Percentiles rank a stretch among this genome's conserved stretches.
Conservation (phyloP, 2,797 vertebrate genomes). For the Amniataba percoides region DNA sequence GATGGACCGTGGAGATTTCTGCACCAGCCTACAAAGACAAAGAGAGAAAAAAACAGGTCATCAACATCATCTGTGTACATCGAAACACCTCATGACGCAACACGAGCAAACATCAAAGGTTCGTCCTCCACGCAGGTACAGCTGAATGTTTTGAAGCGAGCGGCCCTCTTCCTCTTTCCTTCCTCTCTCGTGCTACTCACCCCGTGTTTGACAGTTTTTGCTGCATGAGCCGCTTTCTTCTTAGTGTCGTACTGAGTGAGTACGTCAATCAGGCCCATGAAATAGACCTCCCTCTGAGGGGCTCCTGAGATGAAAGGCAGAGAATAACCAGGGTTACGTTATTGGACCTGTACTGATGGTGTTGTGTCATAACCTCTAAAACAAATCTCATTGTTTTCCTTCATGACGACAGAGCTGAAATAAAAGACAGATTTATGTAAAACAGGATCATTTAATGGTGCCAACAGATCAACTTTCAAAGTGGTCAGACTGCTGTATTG, state of each 20-base stretch:
- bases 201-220: constrained; percentile 96
- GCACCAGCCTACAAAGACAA: constrained; percentile 87
- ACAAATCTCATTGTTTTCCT: neutral
- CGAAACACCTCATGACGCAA: neutral
- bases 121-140: neutral
- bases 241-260: constrained; percentile 95
- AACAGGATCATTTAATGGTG: too few species aligned
- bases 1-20: constrained; percentile 95
- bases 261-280: constrained; percentile 96
- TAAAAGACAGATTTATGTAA: too few species aligned
- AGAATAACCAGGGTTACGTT: constrained; percentile 30
- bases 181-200: constrained; percentile 76
- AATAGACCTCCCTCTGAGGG: constrained; percentile 93
- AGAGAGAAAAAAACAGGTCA: neutral
- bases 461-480: too few species aligned
- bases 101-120: neutral
- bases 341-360: neutral
- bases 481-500: too few species aligned
- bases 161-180: constrained; percentile 8
- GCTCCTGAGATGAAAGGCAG: constrained; percentile 82
- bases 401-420: neutral
- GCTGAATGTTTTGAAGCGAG: neutral
- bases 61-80: neutral
- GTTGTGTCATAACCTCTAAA: neutral
- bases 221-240: constrained; percentile 95